Evolutionary conservation across 2,888 invertebrate genomes (phyloP).

Genomic region (Carterocephalus palaemon): DNA sequence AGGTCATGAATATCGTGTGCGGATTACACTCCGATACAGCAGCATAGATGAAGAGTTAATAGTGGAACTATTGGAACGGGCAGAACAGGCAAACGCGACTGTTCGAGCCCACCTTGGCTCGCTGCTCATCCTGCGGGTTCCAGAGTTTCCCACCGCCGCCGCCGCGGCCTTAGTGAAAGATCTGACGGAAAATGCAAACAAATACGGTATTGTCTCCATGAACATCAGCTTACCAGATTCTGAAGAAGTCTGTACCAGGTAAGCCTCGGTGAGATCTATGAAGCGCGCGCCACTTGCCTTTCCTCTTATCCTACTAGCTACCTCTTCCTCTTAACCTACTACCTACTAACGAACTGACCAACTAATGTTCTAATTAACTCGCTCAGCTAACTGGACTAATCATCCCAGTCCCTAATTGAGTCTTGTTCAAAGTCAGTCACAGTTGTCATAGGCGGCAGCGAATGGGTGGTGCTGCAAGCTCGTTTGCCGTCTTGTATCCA

Average conservation of each 20-base stretch:
- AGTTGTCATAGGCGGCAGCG: no score
- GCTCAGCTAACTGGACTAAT: no score
- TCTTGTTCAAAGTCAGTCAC: no score
- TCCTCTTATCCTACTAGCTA: no score
- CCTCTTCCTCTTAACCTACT: no score
- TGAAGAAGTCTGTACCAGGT: constrained; percentile 63
- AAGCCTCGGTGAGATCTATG: no score
- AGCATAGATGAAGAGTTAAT: constrained; percentile 36
- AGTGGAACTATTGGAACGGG: constrained; percentile 38
- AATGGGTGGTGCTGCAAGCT: no score
- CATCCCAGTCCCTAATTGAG: no score
- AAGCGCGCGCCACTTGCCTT: no score
- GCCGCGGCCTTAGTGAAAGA: constrained; percentile 50
- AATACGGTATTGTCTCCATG: constrained; percentile 52
- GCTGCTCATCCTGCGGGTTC: constrained; percentile 53
- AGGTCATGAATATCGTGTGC: constrained; percentile 48
- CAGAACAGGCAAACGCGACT: constrained; percentile 43
- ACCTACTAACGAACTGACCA: no score
- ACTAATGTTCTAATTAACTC: no score
- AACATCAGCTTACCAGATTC: constrained; percentile 60
- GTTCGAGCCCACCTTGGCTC: constrained; percentile 58
- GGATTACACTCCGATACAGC: constrained; percentile 47
- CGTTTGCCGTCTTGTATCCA: no score
- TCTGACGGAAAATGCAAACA: constrained; percentile 38
- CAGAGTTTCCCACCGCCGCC: constrained; percentile 47